Conservation (phyloP, 2,113 vertebrate genomes). For the Puma concolor region DNA sequence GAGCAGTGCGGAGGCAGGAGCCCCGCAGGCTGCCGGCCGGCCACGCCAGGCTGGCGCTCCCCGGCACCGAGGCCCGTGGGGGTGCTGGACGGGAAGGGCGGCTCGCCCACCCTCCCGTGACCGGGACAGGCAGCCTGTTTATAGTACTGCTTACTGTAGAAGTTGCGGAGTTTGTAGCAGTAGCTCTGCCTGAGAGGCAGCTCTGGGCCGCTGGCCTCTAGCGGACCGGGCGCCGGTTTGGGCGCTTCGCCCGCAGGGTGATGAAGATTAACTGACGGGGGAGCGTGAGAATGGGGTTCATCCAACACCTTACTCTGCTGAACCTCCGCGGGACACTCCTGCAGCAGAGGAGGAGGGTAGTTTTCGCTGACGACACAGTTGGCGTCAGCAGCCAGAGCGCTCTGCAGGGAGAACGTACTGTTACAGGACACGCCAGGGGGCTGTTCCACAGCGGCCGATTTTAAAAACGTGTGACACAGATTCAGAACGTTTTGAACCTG, state of each 20-base stretch:
- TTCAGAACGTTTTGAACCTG: conserved; percentile 95
- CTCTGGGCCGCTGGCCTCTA: conserved; percentile 80
- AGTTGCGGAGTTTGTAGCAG: conserved; percentile 94
- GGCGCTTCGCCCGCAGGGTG: conserved; percentile 67
- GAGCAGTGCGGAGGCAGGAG: conserved; percentile 86
- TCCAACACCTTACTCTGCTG: conserved; percentile 76
- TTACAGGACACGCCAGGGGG: conserved; percentile 71
- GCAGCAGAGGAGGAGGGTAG: conserved; percentile 84
- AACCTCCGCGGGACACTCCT: conserved; percentile 84
- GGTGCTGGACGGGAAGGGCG: conserved; percentile 77
- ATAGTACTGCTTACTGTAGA: conserved; percentile 95
- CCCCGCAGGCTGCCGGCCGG: conserved; percentile 77
- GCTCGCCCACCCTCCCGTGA: conserved; percentile 77
- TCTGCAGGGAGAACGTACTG: conserved; percentile 85
- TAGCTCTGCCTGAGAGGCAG: conserved; percentile 89
- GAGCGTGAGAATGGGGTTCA: conserved; percentile 78
- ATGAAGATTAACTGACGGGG: conserved; percentile 65
- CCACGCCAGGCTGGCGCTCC: conserved; percentile 79
- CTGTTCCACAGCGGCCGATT: conserved; percentile 85
- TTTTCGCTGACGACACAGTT: conserved; percentile 83
- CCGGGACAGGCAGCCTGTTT: conserved; percentile 86
- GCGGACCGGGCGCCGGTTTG: conserved; percentile 81
- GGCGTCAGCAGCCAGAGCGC: conserved; percentile 81
- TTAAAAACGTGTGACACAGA: conserved; percentile 94
- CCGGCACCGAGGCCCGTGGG: conserved; percentile 61